Evolutionary conservation across 2,888 invertebrate species (phyloP).

Genomic region (Tetanocera ferruginea): DNA sequence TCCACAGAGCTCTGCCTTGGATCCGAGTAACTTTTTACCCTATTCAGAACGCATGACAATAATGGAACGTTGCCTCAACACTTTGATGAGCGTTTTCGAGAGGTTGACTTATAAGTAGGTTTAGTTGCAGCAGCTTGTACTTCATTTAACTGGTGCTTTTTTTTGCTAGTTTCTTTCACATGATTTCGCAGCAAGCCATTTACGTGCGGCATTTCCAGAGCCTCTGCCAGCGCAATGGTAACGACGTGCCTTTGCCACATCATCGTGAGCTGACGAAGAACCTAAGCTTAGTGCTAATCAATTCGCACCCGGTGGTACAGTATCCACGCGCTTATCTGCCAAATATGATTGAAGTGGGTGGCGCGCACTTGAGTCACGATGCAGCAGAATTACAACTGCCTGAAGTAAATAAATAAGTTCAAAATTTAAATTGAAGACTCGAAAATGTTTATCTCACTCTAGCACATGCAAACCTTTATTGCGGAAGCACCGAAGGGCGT

Average conservation of each 20-base stretch:
- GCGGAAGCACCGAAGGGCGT: constrained; percentile 67
- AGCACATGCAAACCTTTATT: constrained; percentile 64
- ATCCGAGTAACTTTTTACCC: constrained; percentile 69
- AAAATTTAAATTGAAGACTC: neutral
- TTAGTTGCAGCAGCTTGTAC: neutral
- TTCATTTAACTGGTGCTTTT: neutral
- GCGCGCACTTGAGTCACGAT: constrained; percentile 57
- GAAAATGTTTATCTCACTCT: constrained; percentile 28
- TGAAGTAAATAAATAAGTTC: constrained; percentile 52
- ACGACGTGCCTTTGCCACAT: constrained; percentile 57
- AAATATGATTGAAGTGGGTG: constrained; percentile 67
- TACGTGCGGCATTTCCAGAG: constrained; percentile 65
- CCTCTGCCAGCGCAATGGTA: constrained; percentile 52
- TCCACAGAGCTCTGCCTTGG: constrained; percentile 70
- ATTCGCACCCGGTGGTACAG: constrained; percentile 66
- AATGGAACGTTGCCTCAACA: constrained; percentile 68
- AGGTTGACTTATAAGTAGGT: constrained; percentile 66
- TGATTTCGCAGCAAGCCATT: constrained; percentile 67
- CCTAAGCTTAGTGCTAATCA: constrained; percentile 66
- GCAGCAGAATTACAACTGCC: constrained; percentile 52
- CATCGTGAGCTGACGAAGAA: constrained; percentile 66
- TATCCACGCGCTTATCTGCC: constrained; percentile 67
- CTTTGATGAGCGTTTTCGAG: constrained; percentile 67
- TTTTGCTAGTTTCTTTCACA: constrained; percentile 63
- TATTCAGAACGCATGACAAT: constrained; percentile 70